A percentile compares a stretch with the other conserved stretches of the same genome.
phyloP scores from a whole-genome alignment of 2,113 vertebrate species.

The Amia ocellicauda region DNA sequence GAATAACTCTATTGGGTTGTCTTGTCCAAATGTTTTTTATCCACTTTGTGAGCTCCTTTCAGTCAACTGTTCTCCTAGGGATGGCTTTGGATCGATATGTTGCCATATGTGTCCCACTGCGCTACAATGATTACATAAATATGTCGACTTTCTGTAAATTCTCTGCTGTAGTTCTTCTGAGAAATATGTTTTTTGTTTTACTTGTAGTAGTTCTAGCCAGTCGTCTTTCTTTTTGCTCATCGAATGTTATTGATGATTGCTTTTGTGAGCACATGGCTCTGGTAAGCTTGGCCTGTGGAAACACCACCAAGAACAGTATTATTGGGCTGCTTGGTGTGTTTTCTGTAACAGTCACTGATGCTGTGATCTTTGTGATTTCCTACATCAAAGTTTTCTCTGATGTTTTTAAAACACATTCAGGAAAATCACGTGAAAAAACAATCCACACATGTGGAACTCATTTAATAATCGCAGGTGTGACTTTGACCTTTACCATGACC shows the following conservation, averaged over 20 bases:
- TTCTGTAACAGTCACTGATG: constrained; percentile 20
- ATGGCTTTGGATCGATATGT: constrained; percentile 49
- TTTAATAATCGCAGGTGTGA: constrained; percentile 23
- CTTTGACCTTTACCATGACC: constrained; percentile 22
- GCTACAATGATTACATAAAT: constrained; percentile 32
- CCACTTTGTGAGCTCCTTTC: constrained; percentile 31
- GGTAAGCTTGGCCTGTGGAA: constrained; percentile 49
- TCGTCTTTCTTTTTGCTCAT: constrained; percentile 41
- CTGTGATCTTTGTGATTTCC: constrained; percentile 27
- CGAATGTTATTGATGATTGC: constrained; percentile 41
- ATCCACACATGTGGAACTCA: constrained; percentile 35
- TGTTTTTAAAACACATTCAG: constrained; percentile 22
- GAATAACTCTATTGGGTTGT: constrained; percentile 27
- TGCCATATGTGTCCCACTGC: constrained; percentile 37
- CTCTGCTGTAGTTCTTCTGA: constrained; percentile 21
- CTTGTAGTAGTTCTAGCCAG: constrained; percentile 24
- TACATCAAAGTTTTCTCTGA: constrained; percentile 30
- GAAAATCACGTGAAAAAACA: constrained; percentile 23
- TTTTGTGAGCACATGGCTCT: constrained; percentile 56
- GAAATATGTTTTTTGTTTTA: constrained; percentile 18
- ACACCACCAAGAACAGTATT: constrained; percentile 38
- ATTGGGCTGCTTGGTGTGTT: constrained; percentile 35
- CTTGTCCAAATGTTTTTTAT: constrained; percentile 36
- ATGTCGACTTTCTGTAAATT: constrained; percentile 10
- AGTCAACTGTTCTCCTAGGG: constrained; percentile 47